phyloP scores from a whole-genome alignment of 2,797 vertebrate genomes.

The Melanotaenia parkinsoni region DNA sequence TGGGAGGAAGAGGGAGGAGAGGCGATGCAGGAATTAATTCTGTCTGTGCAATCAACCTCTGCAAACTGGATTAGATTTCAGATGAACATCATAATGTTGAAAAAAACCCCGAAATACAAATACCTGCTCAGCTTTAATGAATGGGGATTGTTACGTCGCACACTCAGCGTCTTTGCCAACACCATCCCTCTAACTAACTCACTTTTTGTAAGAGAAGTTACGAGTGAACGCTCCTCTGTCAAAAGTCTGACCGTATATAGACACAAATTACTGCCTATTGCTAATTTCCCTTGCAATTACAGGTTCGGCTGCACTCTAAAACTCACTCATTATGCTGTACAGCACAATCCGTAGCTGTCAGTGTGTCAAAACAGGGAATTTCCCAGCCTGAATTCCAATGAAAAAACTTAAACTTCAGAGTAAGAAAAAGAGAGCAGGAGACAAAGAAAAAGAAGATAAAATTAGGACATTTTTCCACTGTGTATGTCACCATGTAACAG shows the following conservation, averaged over 20 bases:
- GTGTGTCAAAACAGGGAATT: constrained; percentile 60
- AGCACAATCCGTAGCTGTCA: constrained; percentile 68
- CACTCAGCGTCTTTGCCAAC: constrained; percentile 21
- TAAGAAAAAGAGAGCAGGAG: constrained; percentile 5
- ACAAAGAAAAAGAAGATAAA: constrained; percentile 13
- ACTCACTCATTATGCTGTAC: constrained; percentile 55
- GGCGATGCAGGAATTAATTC: constrained; percentile 16
- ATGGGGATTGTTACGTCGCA: constrained; percentile 18
- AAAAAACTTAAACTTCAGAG: constrained; percentile 24
- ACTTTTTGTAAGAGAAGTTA: constrained; percentile 26
- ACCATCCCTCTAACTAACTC: constrained; percentile 6
- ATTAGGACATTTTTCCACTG: not conserved
- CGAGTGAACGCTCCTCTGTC: constrained; percentile 45
- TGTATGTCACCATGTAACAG: constrained; percentile 5
- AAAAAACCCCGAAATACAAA: not conserved
- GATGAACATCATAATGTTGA: not conserved
- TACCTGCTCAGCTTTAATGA: constrained; percentile 8
- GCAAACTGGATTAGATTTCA: constrained; percentile 13
- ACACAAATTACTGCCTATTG: constrained; percentile 66
- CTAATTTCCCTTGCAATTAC: constrained; percentile 74
- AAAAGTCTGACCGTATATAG: constrained; percentile 37
- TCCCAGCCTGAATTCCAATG: constrained; percentile 42
- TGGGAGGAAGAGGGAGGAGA: constrained; percentile 25
- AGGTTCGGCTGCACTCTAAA: constrained; percentile 48
- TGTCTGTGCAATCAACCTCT: constrained; percentile 22